phyloP scores from a whole-genome alignment of 2,113 vertebrate species.

The Empidonax alnorum region DNA sequence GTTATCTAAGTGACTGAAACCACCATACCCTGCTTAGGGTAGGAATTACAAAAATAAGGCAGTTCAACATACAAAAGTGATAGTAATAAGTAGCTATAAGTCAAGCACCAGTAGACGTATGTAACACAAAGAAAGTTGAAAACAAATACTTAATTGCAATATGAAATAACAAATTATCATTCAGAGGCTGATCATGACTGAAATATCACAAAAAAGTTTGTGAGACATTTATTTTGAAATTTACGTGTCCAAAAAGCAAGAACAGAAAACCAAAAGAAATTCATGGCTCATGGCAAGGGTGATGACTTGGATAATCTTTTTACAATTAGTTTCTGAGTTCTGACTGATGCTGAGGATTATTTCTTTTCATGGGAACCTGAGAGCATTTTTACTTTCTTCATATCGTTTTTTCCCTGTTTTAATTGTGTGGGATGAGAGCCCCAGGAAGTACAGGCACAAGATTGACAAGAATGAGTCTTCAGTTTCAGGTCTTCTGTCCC shows the following conservation, averaged over 20 bases:
- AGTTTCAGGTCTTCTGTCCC: background rate
- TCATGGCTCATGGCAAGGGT: background rate
- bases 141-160: background rate
- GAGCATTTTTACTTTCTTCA: background rate
- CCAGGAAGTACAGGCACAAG: background rate
- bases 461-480: background rate
- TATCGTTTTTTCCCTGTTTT: background rate
- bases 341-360: background rate
- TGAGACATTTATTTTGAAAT: background rate
- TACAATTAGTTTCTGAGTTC: background rate
- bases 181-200: background rate
- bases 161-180: background rate
- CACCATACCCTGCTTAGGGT: fast-evolving
- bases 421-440: background rate
- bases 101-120: background rate
- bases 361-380: background rate
- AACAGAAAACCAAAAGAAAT: background rate
- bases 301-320: background rate
- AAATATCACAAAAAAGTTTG: background rate
- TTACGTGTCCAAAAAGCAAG: background rate
- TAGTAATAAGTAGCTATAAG: background rate
- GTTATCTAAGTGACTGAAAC: background rate
- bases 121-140: background rate
- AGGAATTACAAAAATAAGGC: background rate
- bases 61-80: background rate